A percentile compares a stretch with the other conserved stretches of the same genome.
These are phyloP conservation scores for Leptoclinus maculatus DNA, from an alignment of 2,797 vertebrate genomes.

Conservation along the genomic window DNA sequence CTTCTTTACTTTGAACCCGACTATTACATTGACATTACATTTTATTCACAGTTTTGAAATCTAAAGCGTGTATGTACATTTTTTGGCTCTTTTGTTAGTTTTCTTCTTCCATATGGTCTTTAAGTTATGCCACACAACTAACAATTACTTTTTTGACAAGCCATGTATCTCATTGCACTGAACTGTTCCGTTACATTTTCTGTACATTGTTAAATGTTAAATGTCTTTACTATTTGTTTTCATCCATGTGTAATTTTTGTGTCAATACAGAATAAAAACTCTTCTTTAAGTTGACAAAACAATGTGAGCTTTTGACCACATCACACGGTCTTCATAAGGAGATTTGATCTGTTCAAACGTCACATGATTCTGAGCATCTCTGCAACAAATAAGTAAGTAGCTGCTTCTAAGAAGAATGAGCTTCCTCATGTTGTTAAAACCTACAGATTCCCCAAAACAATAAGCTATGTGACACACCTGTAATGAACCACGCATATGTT, in stretches of 20 bases:
- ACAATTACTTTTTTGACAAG: background rate
- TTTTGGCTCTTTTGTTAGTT: background rate
- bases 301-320: background rate
- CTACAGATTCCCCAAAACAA: background rate
- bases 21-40: background rate
- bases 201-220: background rate
- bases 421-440: background rate
- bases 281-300: background rate
- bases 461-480: background rate
- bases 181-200: background rate
- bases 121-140: background rate
- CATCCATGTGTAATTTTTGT: background rate
- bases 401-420: background rate
- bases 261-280: background rate
- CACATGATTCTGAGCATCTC: background rate
- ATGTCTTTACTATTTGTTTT: background rate
- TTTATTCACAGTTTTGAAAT: background rate
- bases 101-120: background rate
- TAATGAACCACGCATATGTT: constrained; percentile 6
- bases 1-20: background rate
- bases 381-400: no score
- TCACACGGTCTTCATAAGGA: background rate
- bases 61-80: background rate
- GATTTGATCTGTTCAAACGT: background rate
- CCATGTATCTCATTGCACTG: background rate